Percentiles rank a stretch among this genome's conserved stretches.
Conservation (phyloP, 2,113 vertebrate genomes). For the Hyaena hyaena region DNA sequence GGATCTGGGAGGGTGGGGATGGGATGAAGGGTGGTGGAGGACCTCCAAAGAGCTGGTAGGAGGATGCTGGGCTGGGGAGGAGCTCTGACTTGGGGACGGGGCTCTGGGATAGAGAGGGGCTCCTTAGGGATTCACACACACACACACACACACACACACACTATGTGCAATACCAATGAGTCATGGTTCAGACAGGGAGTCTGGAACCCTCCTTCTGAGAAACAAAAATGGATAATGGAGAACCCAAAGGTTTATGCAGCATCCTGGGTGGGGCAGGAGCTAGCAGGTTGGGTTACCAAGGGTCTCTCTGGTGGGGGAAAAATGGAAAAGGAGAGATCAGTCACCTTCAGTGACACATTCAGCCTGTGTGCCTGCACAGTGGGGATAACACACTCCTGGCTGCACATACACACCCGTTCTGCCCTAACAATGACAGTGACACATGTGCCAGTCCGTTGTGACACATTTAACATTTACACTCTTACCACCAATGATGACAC, state of each 20-base stretch:
- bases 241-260: background rate
- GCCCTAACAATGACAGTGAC: background rate
- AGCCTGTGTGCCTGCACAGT: background rate
- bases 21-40: background rate
- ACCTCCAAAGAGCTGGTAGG: background rate
- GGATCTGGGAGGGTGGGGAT: background rate
- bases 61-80: background rate
- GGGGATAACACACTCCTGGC: background rate
- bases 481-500: background rate
- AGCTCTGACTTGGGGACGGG: background rate
- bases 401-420: background rate
- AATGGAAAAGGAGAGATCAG: background rate
- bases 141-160: background rate
- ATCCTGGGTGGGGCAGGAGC: background rate
- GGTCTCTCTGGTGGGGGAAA: background rate
- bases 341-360: background rate
- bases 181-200: background rate
- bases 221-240: background rate
- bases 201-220: background rate
- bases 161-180: background rate
- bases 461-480: background rate
- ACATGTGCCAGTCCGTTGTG: background rate
- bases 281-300: background rate
- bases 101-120: background rate
- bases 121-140: background rate